Conservation (phyloP, 2,797 vertebrate species). For the Eutrigla gurnardus region DNA sequence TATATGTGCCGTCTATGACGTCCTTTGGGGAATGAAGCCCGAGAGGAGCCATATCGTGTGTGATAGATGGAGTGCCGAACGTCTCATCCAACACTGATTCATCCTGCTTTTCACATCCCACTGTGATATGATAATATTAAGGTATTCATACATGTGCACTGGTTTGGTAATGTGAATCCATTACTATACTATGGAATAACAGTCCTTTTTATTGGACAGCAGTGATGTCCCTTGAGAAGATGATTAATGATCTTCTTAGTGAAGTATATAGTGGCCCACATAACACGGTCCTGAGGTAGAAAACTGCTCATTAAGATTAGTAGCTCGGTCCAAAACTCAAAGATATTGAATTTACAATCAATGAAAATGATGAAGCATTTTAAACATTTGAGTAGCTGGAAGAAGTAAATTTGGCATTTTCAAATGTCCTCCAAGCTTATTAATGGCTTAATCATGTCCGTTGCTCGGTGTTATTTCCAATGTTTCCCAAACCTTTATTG, state of each 20-base stretch:
- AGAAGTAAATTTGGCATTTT: no score
- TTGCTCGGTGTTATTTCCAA: neutral
- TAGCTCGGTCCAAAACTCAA: no score
- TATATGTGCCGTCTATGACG: neutral
- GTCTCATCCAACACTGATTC: slow-evolving; percentile 38
- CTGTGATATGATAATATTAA: slow-evolving; percentile 54
- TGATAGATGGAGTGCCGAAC: slow-evolving; percentile 49
- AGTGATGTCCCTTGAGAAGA: slow-evolving; percentile 45
- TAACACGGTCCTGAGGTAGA: neutral
- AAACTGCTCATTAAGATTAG: no score
- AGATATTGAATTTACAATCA: no score
- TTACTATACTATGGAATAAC: slow-evolving; percentile 35
- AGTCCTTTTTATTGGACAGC: slow-evolving; percentile 49
- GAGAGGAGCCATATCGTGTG: slow-evolving; percentile 29
- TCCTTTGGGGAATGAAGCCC: slow-evolving; percentile 50
- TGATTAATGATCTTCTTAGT: slow-evolving; percentile 49
- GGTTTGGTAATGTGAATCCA: slow-evolving; percentile 49
- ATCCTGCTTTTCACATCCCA: slow-evolving; percentile 28
- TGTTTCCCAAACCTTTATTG: neutral
- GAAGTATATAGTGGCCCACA: slow-evolving; percentile 49
- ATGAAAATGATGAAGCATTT: no score
- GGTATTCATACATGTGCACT: slow-evolving; percentile 14
- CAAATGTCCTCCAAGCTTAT: no score
- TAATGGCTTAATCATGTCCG: neutral
- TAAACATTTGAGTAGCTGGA: no score